Conservation (phyloP, 2,888 invertebrate genomes). For the Melolontha melolontha region DNA sequence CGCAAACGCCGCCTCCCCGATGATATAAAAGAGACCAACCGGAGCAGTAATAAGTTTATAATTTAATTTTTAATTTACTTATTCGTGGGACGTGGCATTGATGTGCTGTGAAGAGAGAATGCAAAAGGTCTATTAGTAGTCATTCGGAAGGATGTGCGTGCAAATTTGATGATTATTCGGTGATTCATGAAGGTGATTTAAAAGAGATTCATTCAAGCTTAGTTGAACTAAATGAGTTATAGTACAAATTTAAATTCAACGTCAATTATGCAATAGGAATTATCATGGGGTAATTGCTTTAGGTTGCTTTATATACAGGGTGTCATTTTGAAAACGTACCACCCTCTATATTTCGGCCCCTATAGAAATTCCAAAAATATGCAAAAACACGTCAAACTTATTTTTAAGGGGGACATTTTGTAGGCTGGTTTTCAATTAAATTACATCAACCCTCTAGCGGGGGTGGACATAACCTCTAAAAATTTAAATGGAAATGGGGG, state of each 20-base stretch:
- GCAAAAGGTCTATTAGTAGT: conserved; percentile 31
- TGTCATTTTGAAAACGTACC: no score
- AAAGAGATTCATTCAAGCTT: conserved; percentile 20
- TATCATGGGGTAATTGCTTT: conserved; percentile 17
- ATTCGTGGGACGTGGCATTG: conserved; percentile 21
- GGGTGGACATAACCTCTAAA: no score
- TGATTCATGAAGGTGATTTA: conserved; percentile 21
- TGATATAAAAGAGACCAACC: neutral
- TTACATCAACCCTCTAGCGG: no score
- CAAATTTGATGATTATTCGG: conserved; percentile 7
- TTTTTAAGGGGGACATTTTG: no score
- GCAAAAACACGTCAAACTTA: no score
- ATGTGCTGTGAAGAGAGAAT: conserved; percentile 8
- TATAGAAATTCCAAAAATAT: no score
- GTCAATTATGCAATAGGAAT: conserved; percentile 29
- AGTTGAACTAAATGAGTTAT: conserved; percentile 26
- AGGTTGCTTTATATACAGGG: no score
- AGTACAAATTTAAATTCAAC: conserved; percentile 24
- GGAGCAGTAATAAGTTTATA: conserved; percentile 56
- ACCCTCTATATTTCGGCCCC: no score
- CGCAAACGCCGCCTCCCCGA: conserved; percentile 46
- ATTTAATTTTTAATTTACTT: conserved; percentile 53
- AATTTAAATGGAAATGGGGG: no score
- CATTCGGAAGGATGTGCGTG: conserved; percentile 12
- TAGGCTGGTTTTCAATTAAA: no score